Percentiles rank a stretch among this genome's conserved stretches.
Conservation (phyloP, 2,797 vertebrate species). For the Bradypodion pumilum region DNA sequence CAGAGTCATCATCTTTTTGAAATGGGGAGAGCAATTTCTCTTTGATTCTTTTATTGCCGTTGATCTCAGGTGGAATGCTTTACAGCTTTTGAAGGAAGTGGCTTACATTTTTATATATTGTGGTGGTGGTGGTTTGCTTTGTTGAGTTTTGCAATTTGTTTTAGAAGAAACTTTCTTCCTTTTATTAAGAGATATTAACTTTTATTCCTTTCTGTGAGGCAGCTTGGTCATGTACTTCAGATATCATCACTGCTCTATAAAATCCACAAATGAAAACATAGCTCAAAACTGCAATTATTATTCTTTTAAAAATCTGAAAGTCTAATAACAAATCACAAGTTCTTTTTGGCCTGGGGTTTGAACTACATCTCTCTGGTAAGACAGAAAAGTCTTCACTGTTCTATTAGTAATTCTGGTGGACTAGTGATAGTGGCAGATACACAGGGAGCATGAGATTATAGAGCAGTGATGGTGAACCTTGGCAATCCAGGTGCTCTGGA, state of each 20-base stretch:
- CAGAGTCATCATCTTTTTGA: neutral
- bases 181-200: neutral
- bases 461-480: no score
- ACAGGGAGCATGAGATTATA: no score
- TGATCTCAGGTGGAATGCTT: constrained; percentile 20
- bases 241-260: neutral
- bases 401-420: neutral
- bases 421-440: neutral
- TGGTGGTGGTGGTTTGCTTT: constrained; percentile 15
- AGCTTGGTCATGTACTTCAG: constrained; percentile 18
- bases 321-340: neutral
- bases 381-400: neutral
- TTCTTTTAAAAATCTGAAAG: constrained; percentile 3
- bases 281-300: constrained; percentile 26
- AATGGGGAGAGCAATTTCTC: neutral
- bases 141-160: constrained; percentile 7
- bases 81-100: constrained; percentile 13
- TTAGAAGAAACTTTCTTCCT: constrained; percentile 15
- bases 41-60: constrained; percentile 27
- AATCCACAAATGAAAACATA: constrained; percentile 28
- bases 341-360: neutral
- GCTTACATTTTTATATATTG: neutral
- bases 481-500: no score
- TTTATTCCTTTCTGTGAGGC: constrained; percentile 28
- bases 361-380: constrained; percentile 8